Base-by-base conservation (phyloP, 2,113 vertebrate genomes). In the Sylvia atricapilla region DNA sequence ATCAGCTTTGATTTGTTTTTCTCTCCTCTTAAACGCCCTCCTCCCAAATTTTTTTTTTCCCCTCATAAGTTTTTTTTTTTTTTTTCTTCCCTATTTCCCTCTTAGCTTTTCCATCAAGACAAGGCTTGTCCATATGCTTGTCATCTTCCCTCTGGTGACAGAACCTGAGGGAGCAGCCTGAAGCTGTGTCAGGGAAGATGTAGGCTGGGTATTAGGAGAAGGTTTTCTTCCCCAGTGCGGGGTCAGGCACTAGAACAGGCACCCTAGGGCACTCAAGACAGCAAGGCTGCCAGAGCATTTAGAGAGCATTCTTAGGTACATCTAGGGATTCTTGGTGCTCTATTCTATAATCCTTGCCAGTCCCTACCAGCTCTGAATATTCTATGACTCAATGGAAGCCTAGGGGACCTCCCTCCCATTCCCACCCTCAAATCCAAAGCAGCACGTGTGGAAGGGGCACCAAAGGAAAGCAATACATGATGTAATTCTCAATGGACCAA, bases 1-100 rank as follows among this genome's bases (percentile, higher is more conserved):
- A 94, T 23, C 19, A 44, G 49, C 18, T 91, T 89, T 73, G 28
- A 78, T 93, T 89, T 82, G 22, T 82, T 94, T 89, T 90, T 95
- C 43, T 74, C 59, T 87, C 58, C 77, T 95, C 35, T 73, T 62
- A 93, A 95, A 93, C 0, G 1, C 27, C 21, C 41, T 49, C 53
- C 23, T 73, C 59, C 7, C 20, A 68, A 44, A 52, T 33, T 72
- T 75, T n/a, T 37, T 20, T 50, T 70, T 28, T 10, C 1, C 13
- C 6, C 18, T 14, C 16, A 15, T 13, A 17, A 13, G 2, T 23
- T 19, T 19, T 2, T 37, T 15, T 19, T 7, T 7, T 2, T 25
- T 64, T 53, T 15, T 10, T 1, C 14, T 39, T 39, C 5, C 8
- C 1, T 31, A 17, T 87, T 60, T 50, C 16, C 22, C 13, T 87